Evolutionary conservation across 2,113 vertebrate genomes (phyloP).

Genomic region (Lontra canadensis): DNA sequence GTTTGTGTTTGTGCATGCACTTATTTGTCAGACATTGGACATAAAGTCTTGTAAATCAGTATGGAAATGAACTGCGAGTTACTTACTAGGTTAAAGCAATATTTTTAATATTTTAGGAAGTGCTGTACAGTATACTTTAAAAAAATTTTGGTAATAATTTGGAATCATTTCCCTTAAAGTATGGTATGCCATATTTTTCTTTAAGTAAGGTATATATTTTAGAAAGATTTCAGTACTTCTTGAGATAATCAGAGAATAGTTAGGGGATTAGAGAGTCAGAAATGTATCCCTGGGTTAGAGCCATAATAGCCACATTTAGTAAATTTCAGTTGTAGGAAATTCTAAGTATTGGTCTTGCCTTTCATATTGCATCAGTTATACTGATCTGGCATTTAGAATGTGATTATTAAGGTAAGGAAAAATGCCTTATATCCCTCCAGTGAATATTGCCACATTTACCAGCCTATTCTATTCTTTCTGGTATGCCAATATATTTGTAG

Average conservation of each 20-base stretch:
- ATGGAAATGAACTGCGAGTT: not conserved
- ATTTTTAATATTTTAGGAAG: constrained; percentile 42
- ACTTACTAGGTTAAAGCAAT: constrained; percentile 37
- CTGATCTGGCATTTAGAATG: constrained; percentile 53
- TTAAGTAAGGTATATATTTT: constrained; percentile 45
- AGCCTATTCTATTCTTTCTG: not conserved
- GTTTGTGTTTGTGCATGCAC: too few species aligned
- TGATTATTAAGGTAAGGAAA: constrained; percentile 56
- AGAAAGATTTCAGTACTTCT: constrained; percentile 48
- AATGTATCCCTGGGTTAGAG: constrained; percentile 13
- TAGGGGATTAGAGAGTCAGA: constrained; percentile 36
- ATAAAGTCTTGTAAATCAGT: constrained; percentile 46
- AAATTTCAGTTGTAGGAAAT: constrained; percentile 38
- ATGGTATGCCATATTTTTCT: not conserved
- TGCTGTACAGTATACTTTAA: not conserved
- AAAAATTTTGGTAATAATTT: constrained; percentile 10
- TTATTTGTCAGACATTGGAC: constrained; percentile 19
- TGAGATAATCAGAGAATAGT: constrained; percentile 14
- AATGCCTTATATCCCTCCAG: not conserved
- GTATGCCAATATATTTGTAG: constrained; percentile 58
- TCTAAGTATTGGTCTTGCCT: constrained; percentile 21
- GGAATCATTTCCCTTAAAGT: constrained; percentile 24
- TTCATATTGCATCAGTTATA: constrained; percentile 38
- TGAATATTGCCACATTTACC: constrained; percentile 72
- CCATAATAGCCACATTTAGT: constrained; percentile 40